Evolutionary conservation across 2,888 invertebrate species (phyloP), one percentile per base, ranked within the genome.

Genomic region (Uropetala carovei): DNA sequence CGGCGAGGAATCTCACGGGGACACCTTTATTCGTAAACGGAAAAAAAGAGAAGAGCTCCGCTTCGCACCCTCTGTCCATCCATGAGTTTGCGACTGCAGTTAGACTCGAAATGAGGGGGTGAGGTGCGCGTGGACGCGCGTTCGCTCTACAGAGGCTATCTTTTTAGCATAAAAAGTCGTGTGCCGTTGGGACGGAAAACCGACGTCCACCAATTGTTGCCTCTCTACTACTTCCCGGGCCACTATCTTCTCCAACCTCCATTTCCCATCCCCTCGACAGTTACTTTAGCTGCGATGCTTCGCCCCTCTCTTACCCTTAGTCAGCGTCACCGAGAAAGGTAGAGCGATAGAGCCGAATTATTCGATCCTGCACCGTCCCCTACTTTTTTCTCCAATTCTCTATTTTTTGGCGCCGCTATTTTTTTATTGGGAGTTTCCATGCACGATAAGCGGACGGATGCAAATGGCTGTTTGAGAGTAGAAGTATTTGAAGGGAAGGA

Each of bases 21-120:
- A 68, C 68, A 68, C 68, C 68, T 68, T 68, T 68, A 68, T 68
- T 68, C 68, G n/a, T 68, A 68, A 68, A 68, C 64, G 11, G 64
- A 64, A 64, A 64, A 68, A n/a, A n/a, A 64, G 64, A 18, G 64
- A 14, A 64, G 64, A 64, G 68, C 9, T 68, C n/a, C 68, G 68
- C 68, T 68, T 18, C 68, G 22, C 68, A 68, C 68, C n/a, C 68
- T 68, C 68, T 68, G 43, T 43, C 43, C 43, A 5, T n/a, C 8
- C 68, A n/a, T 8, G 4, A 22, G 16, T 64, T 64, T 64, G 16
- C n/a, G 68, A n/a, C n/a, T 68, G 68, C 68, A n/a, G 68, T n/a
- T 9, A 18, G n/a, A 68, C n/a, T 18, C n/a, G n/a, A 22, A n/a
- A 7, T 14, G 16, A 7, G 14, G 64, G n/a, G 18, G 68, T 0